Conservation (phyloP, 2,113 vertebrate species). For the Melanotaenia duboulayi region DNA sequence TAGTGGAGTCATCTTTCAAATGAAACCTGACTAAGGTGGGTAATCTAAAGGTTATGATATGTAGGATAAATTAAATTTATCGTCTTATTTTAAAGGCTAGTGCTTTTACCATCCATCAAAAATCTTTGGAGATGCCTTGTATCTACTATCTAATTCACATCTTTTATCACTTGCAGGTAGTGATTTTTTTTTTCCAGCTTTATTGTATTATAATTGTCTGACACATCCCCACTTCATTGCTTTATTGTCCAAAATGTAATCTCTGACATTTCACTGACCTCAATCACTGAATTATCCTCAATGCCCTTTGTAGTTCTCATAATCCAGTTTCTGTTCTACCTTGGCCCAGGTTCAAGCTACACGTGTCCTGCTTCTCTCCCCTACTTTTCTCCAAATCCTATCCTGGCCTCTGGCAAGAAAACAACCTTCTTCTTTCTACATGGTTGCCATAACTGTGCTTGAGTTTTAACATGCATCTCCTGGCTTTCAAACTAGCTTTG, state of each 20-base stretch:
- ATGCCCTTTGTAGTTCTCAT: conserved; percentile 36
- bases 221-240: background rate
- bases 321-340: conserved; percentile 32
- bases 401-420: conserved; percentile 21
- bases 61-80: no score
- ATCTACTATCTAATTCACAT: no score
- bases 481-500: conserved; percentile 15
- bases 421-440: conserved; percentile 44
- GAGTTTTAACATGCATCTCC: conserved; percentile 15
- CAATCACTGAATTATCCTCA: conserved; percentile 38
- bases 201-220: no score
- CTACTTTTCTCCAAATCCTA: conserved; percentile 24
- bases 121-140: no score
- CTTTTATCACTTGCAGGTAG: no score
- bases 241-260: conserved; percentile 34
- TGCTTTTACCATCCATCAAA: no score
- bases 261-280: conserved; percentile 51
- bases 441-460: conserved; percentile 29
- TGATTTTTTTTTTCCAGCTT: background rate
- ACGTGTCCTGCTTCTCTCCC: conserved; percentile 1
- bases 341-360: conserved; percentile 6
- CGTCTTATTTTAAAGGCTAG: no score
- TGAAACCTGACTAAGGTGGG: no score
- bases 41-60: no score
- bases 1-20: no score